Evolutionary conservation across 2,113 vertebrate genomes (phyloP).

Genomic region (Eublepharis macularius): DNA sequence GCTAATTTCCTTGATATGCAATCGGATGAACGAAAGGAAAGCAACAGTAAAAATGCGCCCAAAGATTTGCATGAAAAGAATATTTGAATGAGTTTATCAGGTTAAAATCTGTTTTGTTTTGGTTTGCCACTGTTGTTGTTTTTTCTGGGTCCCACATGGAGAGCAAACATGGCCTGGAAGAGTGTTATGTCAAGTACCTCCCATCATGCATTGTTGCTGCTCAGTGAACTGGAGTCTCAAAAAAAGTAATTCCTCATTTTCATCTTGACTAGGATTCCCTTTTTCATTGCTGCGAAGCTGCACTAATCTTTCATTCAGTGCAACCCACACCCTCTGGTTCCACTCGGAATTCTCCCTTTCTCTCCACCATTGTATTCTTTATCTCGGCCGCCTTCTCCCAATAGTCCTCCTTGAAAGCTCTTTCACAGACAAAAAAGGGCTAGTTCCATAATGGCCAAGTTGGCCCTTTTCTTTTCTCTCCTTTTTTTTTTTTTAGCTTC

Average conservation of each 20-base stretch:
- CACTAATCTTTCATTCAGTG: conserved; percentile 87
- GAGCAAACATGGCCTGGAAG: conserved; percentile 92
- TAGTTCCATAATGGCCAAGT: conserved; percentile 82
- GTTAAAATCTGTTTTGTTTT: conserved; percentile 84
- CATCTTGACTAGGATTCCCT: conserved; percentile 86
- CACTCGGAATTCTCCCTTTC: conserved; percentile 77
- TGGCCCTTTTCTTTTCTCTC: conserved; percentile 84
- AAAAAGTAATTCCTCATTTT: conserved; percentile 95
- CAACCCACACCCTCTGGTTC: conserved; percentile 79
- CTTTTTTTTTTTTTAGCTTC: conserved; percentile 78
- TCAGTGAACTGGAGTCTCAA: conserved; percentile 91
- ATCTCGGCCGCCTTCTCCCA: conserved; percentile 83
- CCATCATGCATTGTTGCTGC: conserved; percentile 93
- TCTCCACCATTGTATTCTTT: conserved; percentile 80
- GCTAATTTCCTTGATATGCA: conserved; percentile 33
- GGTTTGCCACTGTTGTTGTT: conserved; percentile 76
- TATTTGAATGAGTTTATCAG: conserved; percentile 74
- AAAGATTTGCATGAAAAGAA: conserved; percentile 49
- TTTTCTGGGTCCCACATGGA: conserved; percentile 79
- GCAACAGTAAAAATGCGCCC: conserved; percentile 44
- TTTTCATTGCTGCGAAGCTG: conserved; percentile 82
- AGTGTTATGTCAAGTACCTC: conserved; percentile 97
- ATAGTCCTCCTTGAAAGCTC: conserved; percentile 83
- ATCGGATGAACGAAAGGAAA: conserved; percentile 28
- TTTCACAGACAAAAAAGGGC: conserved; percentile 83